Evolutionary conservation across 2,888 invertebrate genomes (phyloP).

Genomic region (Melikaiella ostensackeni): DNA sequence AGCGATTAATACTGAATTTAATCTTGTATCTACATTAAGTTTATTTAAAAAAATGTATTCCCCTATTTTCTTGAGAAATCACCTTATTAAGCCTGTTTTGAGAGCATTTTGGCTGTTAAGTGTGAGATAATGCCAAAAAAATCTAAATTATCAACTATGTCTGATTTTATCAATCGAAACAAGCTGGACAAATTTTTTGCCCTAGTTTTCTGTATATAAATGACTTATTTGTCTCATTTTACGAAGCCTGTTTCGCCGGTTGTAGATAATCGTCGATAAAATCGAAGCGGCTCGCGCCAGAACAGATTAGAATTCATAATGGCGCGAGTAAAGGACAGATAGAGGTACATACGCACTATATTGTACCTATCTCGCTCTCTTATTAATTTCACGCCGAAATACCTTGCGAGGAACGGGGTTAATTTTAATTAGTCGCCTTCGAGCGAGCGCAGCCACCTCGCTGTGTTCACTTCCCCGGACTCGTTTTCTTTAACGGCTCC

Average conservation of each 20-base stretch:
- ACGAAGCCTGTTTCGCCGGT: not conserved
- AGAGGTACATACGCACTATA: not conserved
- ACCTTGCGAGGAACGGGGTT: constrained; percentile 36
- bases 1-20: too few relatives aligned
- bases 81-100: too few relatives aligned
- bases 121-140: too few relatives aligned
- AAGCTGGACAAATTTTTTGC: not conserved
- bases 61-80: too few relatives aligned
- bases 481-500: constrained; percentile 36
- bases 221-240: not conserved
- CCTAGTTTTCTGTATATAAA: not conserved
- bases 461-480: constrained; percentile 20
- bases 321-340: constrained; percentile 42
- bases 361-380: not conserved
- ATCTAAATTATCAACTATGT: not conserved
- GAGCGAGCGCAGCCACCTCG: constrained; percentile 30
- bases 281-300: constrained; percentile 43
- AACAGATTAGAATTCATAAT: constrained; percentile 50
- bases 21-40: too few relatives aligned
- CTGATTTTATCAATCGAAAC: not conserved
- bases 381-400: constrained; percentile 37
- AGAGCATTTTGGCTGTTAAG: too few relatives aligned
- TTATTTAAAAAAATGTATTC: too few relatives aligned
- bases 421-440: constrained; percentile 43
- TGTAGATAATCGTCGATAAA: constrained; percentile 49